phyloP scores from a whole-genome alignment of 2,113 vertebrate genomes.

The Eulemur rufifrons region DNA sequence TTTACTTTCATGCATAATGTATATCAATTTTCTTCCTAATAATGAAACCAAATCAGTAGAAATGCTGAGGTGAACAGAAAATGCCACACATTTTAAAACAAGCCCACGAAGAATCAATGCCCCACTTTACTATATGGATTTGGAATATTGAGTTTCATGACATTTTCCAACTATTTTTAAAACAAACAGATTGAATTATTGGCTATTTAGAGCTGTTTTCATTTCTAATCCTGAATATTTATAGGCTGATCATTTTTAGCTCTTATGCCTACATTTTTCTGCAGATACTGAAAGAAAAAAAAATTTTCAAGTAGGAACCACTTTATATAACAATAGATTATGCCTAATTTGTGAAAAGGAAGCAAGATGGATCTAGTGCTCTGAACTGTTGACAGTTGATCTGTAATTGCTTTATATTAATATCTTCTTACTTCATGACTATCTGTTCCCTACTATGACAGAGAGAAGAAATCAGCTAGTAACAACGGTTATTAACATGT shows the following conservation, averaged over 20 bases:
- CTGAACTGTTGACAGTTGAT: neutral
- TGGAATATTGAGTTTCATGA: neutral
- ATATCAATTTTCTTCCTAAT: neutral
- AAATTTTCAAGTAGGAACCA: neutral
- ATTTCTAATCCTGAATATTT: neutral
- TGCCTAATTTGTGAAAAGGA: neutral
- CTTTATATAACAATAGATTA: neutral
- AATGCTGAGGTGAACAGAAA: neutral
- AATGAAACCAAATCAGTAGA: neutral
- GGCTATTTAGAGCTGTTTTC: neutral
- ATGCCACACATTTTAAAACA: neutral
- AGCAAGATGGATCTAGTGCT: rapidly evolving
- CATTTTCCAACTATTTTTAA: neutral
- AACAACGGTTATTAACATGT: neutral
- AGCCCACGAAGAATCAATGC: neutral
- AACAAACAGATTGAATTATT: neutral
- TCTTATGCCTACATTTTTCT: neutral
- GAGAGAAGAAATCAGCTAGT: neutral
- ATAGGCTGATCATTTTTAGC: neutral
- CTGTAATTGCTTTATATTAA: neutral
- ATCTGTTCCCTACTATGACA: neutral
- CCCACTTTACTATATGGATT: neutral
- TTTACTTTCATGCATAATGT: neutral
- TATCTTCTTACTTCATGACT: neutral
- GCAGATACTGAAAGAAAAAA: neutral